A percentile compares a stretch with the other conserved stretches of the same genome.
Conservation (phyloP, 2,113 vertebrate genomes). For the Xyliphius kryptos region DNA sequence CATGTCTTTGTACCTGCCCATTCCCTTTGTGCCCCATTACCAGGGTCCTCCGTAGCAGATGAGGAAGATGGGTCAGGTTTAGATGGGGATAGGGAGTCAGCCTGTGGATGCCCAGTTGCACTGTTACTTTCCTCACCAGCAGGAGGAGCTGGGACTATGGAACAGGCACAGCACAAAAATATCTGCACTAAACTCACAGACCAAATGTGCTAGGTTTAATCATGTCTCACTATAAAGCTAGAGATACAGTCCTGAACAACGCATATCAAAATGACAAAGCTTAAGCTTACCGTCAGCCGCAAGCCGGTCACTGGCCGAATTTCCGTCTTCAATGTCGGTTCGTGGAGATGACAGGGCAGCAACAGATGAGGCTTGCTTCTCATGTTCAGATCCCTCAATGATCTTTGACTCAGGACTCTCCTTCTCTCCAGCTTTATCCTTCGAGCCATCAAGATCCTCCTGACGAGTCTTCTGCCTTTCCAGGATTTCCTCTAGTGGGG, state of each 20-base stretch:
- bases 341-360: constrained; percentile 40
- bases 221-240: too few species aligned
- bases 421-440: constrained; percentile 56
- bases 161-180: constrained; percentile 8
- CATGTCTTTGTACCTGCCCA: constrained; percentile 67
- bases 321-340: too few species aligned
- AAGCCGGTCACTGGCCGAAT: too few species aligned
- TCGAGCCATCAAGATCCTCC: constrained; percentile 68
- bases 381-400: constrained; percentile 51
- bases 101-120: constrained; percentile 20
- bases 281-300: too few species aligned
- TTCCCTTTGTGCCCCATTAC: constrained; percentile 41
- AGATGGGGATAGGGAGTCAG: constrained; percentile 3
- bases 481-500: constrained; percentile 79
- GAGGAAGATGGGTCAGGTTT: constrained; percentile 21
- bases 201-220: too few species aligned
- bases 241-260: too few species aligned
- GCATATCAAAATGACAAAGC: too few species aligned
- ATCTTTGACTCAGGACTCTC: constrained; percentile 60
- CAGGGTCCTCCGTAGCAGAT: constrained; percentile 31
- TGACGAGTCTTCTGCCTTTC: constrained; percentile 72
- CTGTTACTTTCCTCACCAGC: constrained; percentile 45
- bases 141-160: constrained; percentile 32
- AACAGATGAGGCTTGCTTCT: constrained; percentile 47
- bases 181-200: constrained; percentile 5